Percentiles rank a stretch among this genome's conserved stretches.
Conservation (phyloP, 2,797 vertebrate genomes). For the Peromyscus attwateri region DNA sequence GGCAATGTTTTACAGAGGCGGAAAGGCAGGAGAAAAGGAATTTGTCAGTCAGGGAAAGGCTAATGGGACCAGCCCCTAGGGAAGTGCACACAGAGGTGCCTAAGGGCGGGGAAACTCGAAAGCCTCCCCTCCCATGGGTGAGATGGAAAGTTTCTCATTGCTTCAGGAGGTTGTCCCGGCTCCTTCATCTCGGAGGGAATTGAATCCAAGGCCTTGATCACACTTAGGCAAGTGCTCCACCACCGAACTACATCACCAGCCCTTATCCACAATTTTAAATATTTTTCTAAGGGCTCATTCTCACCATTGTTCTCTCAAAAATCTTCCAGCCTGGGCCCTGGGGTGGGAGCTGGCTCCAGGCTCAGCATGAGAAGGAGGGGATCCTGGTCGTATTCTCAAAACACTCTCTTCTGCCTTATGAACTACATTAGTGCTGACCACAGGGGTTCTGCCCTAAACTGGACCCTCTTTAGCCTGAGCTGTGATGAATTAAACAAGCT, state of each 20-base stretch:
- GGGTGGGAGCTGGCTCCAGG: neutral
- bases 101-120: accelerated
- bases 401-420: neutral
- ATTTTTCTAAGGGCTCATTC: neutral
- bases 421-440: neutral
- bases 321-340: neutral
- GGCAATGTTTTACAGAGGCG: constrained; percentile 52
- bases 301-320: neutral
- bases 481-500: neutral
- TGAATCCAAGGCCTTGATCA: neutral
- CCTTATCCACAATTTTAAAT: neutral
- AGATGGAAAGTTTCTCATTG: neutral
- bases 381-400: neutral
- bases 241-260: neutral
- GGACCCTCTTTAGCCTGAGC: neutral
- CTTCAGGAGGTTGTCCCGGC: neutral
- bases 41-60: neutral
- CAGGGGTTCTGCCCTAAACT: neutral
- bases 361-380: neutral
- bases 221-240: neutral
- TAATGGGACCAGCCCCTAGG: accelerated
- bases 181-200: neutral
- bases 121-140: too few relatives aligned
- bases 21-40: neutral
- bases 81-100: too few relatives aligned